phyloP scores from a whole-genome alignment of 2,797 vertebrate genomes.

The Coracias cyanogaster region DNA sequence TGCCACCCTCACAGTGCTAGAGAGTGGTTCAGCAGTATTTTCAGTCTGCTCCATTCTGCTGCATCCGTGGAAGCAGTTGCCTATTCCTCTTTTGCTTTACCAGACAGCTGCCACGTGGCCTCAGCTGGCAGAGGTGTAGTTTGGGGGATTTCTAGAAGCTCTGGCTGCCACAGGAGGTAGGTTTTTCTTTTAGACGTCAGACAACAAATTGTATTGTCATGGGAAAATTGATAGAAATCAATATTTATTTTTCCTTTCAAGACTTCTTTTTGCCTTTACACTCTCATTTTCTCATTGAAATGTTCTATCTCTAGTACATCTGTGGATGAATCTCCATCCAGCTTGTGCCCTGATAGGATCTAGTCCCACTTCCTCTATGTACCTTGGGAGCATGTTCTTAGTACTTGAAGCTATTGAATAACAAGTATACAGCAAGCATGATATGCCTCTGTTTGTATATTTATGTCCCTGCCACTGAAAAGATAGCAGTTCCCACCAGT shows the following conservation, averaged over 20 bases:
- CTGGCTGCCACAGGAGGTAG: background rate
- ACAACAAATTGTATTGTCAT: background rate
- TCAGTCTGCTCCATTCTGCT: background rate
- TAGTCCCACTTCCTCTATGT: accelerated
- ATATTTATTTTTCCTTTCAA: accelerated
- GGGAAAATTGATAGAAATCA: background rate
- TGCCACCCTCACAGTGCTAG: background rate
- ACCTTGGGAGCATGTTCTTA: accelerated
- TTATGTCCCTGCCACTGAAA: background rate
- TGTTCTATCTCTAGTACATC: background rate
- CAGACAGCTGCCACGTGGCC: background rate
- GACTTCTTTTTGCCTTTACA: background rate
- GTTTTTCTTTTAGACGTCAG: background rate
- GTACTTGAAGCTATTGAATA: background rate
- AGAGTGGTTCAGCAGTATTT: background rate
- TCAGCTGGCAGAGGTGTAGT: background rate
- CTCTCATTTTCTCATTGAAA: background rate
- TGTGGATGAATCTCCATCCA: background rate
- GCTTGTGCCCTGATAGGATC: background rate
- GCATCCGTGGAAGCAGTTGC: background rate
- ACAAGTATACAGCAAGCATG: background rate
- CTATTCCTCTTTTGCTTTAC: background rate
- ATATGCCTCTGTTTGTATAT: accelerated
- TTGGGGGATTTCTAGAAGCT: background rate
- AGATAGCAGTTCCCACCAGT: background rate